These are phyloP conservation scores for Falco peregrinus DNA, from an alignment of 2,797 vertebrate genomes.

Conservation along the genomic window DNA sequence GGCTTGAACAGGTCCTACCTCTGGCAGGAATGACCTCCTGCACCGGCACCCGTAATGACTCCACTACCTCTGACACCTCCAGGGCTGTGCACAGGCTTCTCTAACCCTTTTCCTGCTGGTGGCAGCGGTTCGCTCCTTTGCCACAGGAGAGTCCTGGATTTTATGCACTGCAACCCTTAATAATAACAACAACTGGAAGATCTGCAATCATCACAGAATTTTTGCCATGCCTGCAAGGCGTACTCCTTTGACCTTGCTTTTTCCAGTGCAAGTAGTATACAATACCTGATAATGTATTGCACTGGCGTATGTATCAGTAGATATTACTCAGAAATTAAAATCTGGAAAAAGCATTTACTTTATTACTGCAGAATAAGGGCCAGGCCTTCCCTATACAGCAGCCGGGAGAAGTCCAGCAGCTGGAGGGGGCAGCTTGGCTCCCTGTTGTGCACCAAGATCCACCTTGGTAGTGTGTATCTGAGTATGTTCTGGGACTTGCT, in stretches of 20 bases:
- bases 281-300: not conserved
- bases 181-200: not conserved
- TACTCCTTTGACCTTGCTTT: not conserved
- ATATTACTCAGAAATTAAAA: not conserved
- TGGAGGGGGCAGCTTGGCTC: not conserved
- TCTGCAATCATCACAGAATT: not conserved
- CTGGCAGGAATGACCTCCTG: not conserved
- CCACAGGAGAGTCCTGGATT: not conserved
- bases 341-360: not conserved
- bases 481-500: not conserved
- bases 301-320: not conserved
- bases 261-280: not conserved
- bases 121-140: not conserved
- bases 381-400: not conserved
- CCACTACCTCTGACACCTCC: not conserved
- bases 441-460: fast-evolving
- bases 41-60: fast-evolving
- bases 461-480: not conserved
- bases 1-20: not conserved
- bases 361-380: not conserved
- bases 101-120: not conserved
- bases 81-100: not conserved
- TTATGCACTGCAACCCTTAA: not conserved
- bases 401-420: not conserved
- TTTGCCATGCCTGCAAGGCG: fast-evolving